Evolutionary conservation across 2,113 vertebrate genomes (phyloP).

Genomic region (Elephantulus edwardii): DNA sequence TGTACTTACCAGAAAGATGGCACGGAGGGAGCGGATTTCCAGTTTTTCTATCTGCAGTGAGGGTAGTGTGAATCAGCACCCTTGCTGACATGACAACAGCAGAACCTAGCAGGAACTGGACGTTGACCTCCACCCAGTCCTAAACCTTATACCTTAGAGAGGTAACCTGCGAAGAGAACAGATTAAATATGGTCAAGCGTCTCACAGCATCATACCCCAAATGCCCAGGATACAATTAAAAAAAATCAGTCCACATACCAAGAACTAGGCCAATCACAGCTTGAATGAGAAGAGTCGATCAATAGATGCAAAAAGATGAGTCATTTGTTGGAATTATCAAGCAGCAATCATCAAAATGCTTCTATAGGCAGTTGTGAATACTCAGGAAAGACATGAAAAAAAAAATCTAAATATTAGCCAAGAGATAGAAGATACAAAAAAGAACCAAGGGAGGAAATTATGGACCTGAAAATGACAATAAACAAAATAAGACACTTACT

Average conservation of each 20-base stretch:
- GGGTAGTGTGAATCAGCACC: background rate
- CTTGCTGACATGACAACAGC: background rate
- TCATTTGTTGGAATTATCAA: background rate
- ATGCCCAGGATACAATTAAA: background rate
- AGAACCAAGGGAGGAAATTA: background rate
- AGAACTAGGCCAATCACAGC: background rate
- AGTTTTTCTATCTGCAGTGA: background rate
- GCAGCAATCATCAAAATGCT: background rate
- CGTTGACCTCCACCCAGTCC: background rate
- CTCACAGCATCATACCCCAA: background rate
- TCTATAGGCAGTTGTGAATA: background rate
- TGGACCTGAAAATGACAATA: background rate
- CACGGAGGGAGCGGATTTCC: background rate
- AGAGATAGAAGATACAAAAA: background rate
- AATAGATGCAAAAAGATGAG: background rate
- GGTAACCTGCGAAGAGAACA: background rate
- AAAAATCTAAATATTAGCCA: background rate
- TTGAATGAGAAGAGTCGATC: background rate
- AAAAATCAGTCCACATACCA: background rate
- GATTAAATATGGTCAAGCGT: background rate
- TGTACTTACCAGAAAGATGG: background rate
- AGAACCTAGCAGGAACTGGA: background rate
- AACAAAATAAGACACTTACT: background rate
- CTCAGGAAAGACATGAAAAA: background rate
- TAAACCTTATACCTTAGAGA: background rate